Conservation (phyloP, 2,113 vertebrate species). For the Phaethon lepturus region DNA sequence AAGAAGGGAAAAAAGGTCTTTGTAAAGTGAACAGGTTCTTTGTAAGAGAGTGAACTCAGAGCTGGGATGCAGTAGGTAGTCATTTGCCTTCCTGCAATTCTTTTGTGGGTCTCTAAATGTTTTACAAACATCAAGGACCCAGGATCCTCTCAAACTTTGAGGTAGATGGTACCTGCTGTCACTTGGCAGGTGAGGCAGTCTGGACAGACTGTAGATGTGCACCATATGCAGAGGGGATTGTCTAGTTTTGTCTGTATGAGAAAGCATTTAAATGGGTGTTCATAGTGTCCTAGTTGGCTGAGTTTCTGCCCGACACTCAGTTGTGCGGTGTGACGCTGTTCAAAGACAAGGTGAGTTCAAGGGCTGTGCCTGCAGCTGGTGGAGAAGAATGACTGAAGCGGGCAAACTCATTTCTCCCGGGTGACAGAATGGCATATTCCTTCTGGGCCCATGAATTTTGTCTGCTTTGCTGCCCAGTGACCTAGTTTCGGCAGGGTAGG, state of each 20-base stretch:
- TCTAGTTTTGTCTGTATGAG: neutral
- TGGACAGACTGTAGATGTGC: neutral
- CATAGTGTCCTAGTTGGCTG: neutral
- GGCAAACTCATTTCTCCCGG: neutral
- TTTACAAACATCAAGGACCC: neutral
- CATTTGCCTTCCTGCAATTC: neutral
- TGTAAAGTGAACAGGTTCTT: neutral
- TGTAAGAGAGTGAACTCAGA: neutral
- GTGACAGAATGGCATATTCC: neutral
- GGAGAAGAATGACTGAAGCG: neutral
- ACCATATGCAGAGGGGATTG: neutral
- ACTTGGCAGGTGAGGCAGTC: neutral
- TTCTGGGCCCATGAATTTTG: neutral
- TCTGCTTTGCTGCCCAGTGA: neutral
- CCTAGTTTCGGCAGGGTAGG: neutral
- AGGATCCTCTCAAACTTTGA: neutral
- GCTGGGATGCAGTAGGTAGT: neutral
- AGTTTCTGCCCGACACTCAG: neutral
- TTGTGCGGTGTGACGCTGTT: neutral
- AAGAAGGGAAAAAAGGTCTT: neutral
- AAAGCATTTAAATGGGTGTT: neutral
- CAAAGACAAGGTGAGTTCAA: slow-evolving; percentile 18
- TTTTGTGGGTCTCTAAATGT: neutral
- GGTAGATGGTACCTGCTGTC: neutral
- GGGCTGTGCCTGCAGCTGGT: slow-evolving; percentile 6